phyloP scores from a whole-genome alignment of 2,797 vertebrate species.

The Chiloscyllium punctatum region DNA sequence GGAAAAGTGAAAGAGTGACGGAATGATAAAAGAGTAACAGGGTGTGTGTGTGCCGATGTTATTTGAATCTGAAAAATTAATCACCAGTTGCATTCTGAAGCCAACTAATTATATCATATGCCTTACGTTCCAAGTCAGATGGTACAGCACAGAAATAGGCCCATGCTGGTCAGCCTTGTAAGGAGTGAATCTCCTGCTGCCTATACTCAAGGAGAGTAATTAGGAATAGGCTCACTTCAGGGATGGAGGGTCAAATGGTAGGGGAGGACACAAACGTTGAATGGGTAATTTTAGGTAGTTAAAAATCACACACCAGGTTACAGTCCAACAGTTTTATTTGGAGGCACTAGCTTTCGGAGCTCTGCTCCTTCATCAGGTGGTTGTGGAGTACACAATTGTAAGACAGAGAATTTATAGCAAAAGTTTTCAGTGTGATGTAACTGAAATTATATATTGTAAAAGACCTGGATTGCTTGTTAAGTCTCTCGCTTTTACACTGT shows the following conservation, averaged over 20 bases:
- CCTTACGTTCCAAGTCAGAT: neutral
- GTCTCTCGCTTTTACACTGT: no score
- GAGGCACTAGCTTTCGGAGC: no score
- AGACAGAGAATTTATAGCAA: no score
- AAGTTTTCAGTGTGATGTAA: no score
- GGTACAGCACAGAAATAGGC: neutral
- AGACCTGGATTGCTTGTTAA: no score
- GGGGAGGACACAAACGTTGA: neutral
- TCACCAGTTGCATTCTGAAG: conserved; percentile 4
- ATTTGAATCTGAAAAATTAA: neutral
- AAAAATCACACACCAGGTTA: no score
- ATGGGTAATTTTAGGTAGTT: no score
- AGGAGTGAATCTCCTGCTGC: neutral
- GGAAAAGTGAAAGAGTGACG: neutral
- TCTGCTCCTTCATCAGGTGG: no score
- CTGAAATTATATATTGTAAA: no score
- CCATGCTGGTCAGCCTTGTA: neutral
- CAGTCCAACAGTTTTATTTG: no score
- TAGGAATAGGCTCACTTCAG: neutral
- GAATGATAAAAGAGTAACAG: neutral
- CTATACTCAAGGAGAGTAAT: neutral
- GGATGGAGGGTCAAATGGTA: neutral
- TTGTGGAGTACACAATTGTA: no score
- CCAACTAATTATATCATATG: neutral
- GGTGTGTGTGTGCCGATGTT: neutral